These are phyloP conservation scores for Galerucella calmariensis DNA, from an alignment of 2,888 invertebrate genomes.

Conservation along the genomic window DNA sequence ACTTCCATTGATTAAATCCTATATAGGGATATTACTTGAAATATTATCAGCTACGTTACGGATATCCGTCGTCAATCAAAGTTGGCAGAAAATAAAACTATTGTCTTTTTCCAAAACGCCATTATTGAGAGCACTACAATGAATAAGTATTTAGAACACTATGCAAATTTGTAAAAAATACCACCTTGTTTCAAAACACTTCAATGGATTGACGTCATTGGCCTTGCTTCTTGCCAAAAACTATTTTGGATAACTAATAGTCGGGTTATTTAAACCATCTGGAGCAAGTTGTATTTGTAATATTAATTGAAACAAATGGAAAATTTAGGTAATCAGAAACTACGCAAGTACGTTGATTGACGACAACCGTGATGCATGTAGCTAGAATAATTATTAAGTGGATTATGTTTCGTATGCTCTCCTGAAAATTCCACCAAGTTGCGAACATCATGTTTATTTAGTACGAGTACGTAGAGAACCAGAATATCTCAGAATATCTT, in stretches of 20 bases:
- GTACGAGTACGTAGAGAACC: no score
- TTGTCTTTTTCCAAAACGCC: neutral
- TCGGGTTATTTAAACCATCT: conserved; percentile 10
- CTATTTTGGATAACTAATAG: conserved; percentile 19
- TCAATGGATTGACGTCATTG: conserved; percentile 29
- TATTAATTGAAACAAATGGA: conserved; percentile 2
- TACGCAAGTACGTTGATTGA: neutral
- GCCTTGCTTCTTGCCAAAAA: conserved; percentile 27
- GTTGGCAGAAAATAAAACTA: conserved; percentile 4
- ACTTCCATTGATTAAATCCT: no score
- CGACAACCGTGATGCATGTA: neutral
- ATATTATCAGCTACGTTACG: neutral
- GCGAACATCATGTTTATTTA: no score
- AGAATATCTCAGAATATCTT: no score
- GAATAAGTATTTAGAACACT: conserved; percentile 24
- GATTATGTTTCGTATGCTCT: no score
- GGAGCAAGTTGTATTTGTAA: neutral
- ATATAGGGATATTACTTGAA: neutral
- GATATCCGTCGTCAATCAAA: conserved; percentile 13
- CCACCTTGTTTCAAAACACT: conserved; percentile 23
- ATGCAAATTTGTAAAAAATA: conserved; percentile 15
- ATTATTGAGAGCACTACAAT: conserved; percentile 18
- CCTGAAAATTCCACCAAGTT: no score
- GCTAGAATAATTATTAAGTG: neutral
- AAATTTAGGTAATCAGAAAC: neutral